A percentile compares a stretch with the other conserved stretches of the same genome.
phyloP scores from a whole-genome alignment of 2,797 vertebrate genomes.

The Chaenodraco wilsoni region DNA sequence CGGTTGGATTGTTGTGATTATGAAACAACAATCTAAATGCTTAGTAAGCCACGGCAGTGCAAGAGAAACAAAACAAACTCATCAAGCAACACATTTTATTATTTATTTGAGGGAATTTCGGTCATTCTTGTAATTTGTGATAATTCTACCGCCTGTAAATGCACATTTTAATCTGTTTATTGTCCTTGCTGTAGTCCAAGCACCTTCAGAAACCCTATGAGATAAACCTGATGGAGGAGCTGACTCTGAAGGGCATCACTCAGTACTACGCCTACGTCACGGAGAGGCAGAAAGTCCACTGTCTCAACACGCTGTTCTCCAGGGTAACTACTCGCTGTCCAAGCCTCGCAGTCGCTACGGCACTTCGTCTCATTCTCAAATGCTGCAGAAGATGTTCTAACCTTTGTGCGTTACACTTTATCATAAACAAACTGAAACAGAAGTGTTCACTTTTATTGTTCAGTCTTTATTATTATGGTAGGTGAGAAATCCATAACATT shows the following conservation, averaged over 20 bases:
- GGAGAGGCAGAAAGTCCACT: slow-evolving; percentile 85
- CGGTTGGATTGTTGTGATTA: too few relatives aligned
- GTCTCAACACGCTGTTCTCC: slow-evolving; percentile 84
- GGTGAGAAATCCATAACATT: too few relatives aligned
- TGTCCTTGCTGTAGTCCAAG: slow-evolving; percentile 60
- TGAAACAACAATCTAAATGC: too few relatives aligned
- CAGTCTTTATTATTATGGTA: not conserved
- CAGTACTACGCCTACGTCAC: slow-evolving; percentile 85
- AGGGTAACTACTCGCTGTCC: slow-evolving; percentile 64
- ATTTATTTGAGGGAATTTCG: too few relatives aligned
- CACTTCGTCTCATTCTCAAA: not conserved
- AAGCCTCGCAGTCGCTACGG: not conserved
- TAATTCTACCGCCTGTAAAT: too few relatives aligned
- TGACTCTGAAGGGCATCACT: slow-evolving; percentile 84
- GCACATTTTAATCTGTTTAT: accelerated
- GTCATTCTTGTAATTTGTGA: too few relatives aligned
- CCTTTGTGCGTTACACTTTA: too few relatives aligned
- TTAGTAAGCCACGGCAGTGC: too few relatives aligned
- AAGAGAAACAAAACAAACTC: too few relatives aligned
- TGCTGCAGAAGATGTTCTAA: slow-evolving; percentile 10
- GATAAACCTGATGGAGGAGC: slow-evolving; percentile 85
- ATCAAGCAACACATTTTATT: too few relatives aligned
- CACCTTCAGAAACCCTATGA: slow-evolving; percentile 84
- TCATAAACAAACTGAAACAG: too few relatives aligned
- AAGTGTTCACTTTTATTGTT: not conserved